Base-by-base conservation (phyloP, 2,797 vertebrate genomes). In the Psittacula derbiana region DNA sequence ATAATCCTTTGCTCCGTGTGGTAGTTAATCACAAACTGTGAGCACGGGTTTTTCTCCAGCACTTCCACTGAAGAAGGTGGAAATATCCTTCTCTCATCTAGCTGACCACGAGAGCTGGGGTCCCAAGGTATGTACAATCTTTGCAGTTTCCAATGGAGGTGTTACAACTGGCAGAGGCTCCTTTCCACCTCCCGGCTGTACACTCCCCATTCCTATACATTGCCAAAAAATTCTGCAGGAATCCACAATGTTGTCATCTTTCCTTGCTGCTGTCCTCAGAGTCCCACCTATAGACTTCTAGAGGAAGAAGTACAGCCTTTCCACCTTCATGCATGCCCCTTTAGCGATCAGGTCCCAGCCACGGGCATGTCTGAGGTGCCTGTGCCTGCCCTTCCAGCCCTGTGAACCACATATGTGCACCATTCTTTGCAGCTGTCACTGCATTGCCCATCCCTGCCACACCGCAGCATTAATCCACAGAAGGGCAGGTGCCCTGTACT, bases 281-380 rank as follows among this genome's bases (percentile, higher is more conserved):
- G 65, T 71, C 33, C 25, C 24, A 15, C 24, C n/a, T 25, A 28
- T 21, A 60, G 33, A 47, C n/a, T 52, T 80, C 41, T 2, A 53
- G 57, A 70, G 57, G 31, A 47, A 43, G 61, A 65, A 78, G 19
- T 0, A 0, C 31, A 86, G 31, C 57, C 28, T 38, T 67, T 50
- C 15, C 15, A 6, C 8, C 6, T 66, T 80, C 44, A 46, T 1
- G 4, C 23, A 6, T 8, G 20, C 3, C 3, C 7, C 11, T 62
- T 49, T 11, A 60, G 28, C 0, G 0, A 28, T 23, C 15, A 5
- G 12, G 31, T 72, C 20, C 12, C 16, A 16, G 11, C 27, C 33
- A 5, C 1, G 16, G 62, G 12, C 18, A 58, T 6, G 11, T 15
- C 80, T n/a, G 14, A 28, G 31, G 15, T 62, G 31, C 12, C 36